Evolutionary conservation across 2,888 invertebrate species (phyloP).

Genomic region (Parapristionchus giblindavisi): DNA sequence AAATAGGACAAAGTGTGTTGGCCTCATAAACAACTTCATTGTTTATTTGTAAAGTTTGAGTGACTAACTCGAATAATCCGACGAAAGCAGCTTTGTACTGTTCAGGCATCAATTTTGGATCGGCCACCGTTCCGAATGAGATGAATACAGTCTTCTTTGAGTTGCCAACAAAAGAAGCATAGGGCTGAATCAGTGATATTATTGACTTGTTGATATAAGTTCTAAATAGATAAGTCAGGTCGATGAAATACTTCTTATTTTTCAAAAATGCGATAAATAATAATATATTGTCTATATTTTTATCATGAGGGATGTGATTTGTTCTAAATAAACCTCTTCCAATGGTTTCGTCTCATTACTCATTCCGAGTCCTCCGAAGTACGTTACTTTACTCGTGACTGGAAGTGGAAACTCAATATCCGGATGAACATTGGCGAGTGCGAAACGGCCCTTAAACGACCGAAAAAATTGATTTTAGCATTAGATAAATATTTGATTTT

Average conservation of each 20-base stretch:
- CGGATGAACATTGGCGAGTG: constrained; percentile 22
- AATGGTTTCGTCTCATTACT: constrained; percentile 18
- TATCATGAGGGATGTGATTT: background rate
- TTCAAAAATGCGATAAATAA: background rate
- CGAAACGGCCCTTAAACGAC: background rate
- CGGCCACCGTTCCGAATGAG: constrained; percentile 15
- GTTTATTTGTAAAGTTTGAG: background rate
- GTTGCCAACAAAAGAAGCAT: constrained; percentile 4
- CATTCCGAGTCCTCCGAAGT: constrained; percentile 31
- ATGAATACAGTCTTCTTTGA: constrained; percentile 19
- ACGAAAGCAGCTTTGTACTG: constrained; percentile 15
- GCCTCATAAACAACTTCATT: no score
- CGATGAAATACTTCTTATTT: background rate
- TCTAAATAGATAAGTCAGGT: no score
- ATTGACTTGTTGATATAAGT: background rate
- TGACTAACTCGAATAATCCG: constrained; percentile 25
- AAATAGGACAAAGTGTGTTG: no score
- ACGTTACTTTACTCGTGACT: constrained; percentile 14
- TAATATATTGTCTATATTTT: background rate
- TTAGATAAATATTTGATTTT: no score
- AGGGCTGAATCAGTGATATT: constrained; percentile 6
- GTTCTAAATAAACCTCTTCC: constrained; percentile 16
- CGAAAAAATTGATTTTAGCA: background rate
- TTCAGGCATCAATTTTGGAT: constrained; percentile 4
- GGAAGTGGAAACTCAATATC: constrained; percentile 32